Conservation (phyloP, 2,888 invertebrate species). For the Lapara coniferarum region DNA sequence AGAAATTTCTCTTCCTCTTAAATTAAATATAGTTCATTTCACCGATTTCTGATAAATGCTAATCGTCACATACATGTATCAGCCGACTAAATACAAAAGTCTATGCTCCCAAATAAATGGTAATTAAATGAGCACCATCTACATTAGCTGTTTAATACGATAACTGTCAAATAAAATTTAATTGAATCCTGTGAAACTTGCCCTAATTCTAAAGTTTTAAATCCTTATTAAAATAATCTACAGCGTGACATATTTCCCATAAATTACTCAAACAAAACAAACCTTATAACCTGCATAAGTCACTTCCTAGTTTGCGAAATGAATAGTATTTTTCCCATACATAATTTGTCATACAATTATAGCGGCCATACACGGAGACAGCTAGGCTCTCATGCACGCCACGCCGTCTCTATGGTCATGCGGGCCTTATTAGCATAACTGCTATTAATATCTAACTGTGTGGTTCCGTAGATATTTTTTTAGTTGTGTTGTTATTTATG, state of each 20-base stretch:
- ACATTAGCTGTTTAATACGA: too few species aligned
- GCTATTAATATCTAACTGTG: neutral
- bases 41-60: too few species aligned
- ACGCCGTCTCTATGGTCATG: constrained; percentile 25
- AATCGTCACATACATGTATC: too few species aligned
- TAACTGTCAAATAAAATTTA: too few species aligned
- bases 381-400: constrained; percentile 33
- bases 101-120: too few species aligned
- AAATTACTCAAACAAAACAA: constrained; percentile 5
- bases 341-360: constrained; percentile 16
- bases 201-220: too few species aligned
- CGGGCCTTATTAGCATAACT: constrained; percentile 5
- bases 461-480: neutral
- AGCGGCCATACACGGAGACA: constrained; percentile 39
- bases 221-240: neutral
- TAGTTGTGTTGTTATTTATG: neutral
- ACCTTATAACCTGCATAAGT: constrained; percentile 6
- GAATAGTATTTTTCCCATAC: constrained; percentile 23
- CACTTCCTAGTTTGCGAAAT: constrained; percentile 1
- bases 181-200: too few species aligned
- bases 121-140: too few species aligned
- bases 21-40: too few species aligned
- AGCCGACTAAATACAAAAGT: too few species aligned
- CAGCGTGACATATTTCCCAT: neutral
- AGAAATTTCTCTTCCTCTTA: too few species aligned